Percentiles rank a stretch among this genome's conserved stretches.
Conservation (phyloP, 2,888 invertebrate species). For the Macrophya annulata region DNA sequence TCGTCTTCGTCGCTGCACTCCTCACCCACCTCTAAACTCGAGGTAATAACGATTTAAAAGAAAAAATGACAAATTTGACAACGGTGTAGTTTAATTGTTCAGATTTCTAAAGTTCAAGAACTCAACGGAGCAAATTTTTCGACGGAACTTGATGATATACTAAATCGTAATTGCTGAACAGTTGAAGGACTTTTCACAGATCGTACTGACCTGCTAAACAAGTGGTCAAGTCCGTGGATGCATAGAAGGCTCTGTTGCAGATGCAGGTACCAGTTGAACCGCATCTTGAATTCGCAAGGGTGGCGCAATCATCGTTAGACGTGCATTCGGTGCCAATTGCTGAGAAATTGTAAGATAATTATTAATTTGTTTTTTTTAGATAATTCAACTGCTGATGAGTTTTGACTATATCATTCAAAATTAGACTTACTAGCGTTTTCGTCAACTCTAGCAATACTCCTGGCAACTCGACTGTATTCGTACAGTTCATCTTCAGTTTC, state of each 20-base stretch:
- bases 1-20: slow-evolving; percentile 61
- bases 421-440: slow-evolving; percentile 29
- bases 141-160: no score
- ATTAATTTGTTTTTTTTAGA: not conserved
- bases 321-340: slow-evolving; percentile 61
- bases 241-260: slow-evolving; percentile 67
- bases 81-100: not conserved
- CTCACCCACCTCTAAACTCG: slow-evolving; percentile 70
- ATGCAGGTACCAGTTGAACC: slow-evolving; percentile 63
- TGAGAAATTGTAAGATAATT: not conserved
- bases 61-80: not conserved
- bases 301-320: slow-evolving; percentile 64
- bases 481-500: not conserved
- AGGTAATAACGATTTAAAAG: not conserved
- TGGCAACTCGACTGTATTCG: not conserved
- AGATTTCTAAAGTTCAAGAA: not conserved
- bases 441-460: slow-evolving; percentile 16
- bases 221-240: slow-evolving; percentile 40
- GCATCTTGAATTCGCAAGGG: slow-evolving; percentile 65
- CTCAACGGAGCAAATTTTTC: not conserved
- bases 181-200: no score
- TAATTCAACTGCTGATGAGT: not conserved
- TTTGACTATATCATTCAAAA: not conserved
- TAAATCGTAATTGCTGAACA: no score
- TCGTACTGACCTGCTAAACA: slow-evolving; percentile 70